Base-by-base conservation (phyloP, 2,113 vertebrate species). In the Henicopernis longicauda region DNA sequence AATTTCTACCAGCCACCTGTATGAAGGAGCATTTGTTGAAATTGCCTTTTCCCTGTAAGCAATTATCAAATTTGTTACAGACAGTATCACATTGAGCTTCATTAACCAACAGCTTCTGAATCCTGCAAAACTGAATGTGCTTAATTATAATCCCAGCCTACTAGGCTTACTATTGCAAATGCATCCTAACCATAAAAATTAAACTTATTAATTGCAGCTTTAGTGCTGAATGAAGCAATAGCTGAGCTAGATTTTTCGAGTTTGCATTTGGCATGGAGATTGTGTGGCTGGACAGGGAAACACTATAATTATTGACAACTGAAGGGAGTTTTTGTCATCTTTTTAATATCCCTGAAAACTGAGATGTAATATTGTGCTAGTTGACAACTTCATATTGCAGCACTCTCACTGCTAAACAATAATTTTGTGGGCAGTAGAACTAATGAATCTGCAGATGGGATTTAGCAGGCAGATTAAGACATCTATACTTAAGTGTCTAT, bases 11-110 rank as follows among this genome's bases (percentile, higher is more conserved):
- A 89, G 58, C 78, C 84, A 96, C 92, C 87, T 95, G 87, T 63
- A 93, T 77, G 74, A 88, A 90, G 71, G 54, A 96, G 66, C 86
- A 91, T 83, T 96, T 95, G 83, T 74, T 91, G 84, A 95, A 92
- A 89, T 82, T 93, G 86, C 49, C 36, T 93, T 96, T 96, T 79
- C 40, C 49, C 40, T 87, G 44, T 72, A 82, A 93, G 87, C 71
- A 96, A 93, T 90, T 93, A 94, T 70, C 70, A 57, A 73, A 81
- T 85, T 95, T 92, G 70, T 72, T 96, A 61, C 38, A 69, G 84
- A 91, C 34, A 54, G 44, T 69, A 87, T 61, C 80, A 85, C 40
- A 65, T 57, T 10, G 45, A 96, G 55, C 90, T 92, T 93, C 67
- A 77, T 90, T 92, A 94, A 90, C 66, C 58, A 91, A 32, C 70